Base-by-base conservation (phyloP, 2,888 invertebrate genomes). In the Mechanitis messenoides region DNA sequence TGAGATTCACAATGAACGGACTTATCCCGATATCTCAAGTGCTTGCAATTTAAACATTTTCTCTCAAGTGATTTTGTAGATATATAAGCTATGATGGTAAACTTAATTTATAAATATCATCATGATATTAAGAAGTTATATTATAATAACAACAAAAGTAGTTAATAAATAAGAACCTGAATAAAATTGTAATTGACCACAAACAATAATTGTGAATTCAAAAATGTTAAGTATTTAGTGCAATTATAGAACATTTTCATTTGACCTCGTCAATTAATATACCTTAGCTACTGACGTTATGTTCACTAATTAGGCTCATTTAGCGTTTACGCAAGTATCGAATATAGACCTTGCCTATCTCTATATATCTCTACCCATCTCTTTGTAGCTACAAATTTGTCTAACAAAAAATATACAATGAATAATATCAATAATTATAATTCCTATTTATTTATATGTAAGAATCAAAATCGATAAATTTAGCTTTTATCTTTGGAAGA, bases 201-300 rank as follows among this genome's bases (percentile, higher is more conserved):
- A 35, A 35, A 35, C 2, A 35, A 9, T 42, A 42, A 42, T 42
- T 42, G 7, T 42, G 7, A 42, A 42, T 42, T n/a, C 47, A 59
- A 59, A 53, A 57, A 59, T 59, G 54, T 55, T 63, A 60, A 54
- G 50, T 66, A 68, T 83, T 78, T 79, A 75, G 71, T 75, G 73
- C 76, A 77, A 79, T 80, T 83, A 68, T 62, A 59, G 60, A 62
- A 60, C 63, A 65, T 69, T 68, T 69, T 76, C 72, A 72, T 72
- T 74, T 81, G 84, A 83, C 85, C 85, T 87, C 84, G 78, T 79
- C 79, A 77, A 83, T 81, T 85, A 84, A 82, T 82, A 81, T 79
- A 82, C 83, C 76, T 78, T 59, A 66, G 61, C 77, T 66, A 69
- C 66, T 65, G 78, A 73, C 74, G 75, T 73, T 75, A 74, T 75